Evolutionary conservation across 2,797 vertebrate species (phyloP), one percentile per base, ranked within the genome.

Genomic region (Sparidentex hasta): DNA sequence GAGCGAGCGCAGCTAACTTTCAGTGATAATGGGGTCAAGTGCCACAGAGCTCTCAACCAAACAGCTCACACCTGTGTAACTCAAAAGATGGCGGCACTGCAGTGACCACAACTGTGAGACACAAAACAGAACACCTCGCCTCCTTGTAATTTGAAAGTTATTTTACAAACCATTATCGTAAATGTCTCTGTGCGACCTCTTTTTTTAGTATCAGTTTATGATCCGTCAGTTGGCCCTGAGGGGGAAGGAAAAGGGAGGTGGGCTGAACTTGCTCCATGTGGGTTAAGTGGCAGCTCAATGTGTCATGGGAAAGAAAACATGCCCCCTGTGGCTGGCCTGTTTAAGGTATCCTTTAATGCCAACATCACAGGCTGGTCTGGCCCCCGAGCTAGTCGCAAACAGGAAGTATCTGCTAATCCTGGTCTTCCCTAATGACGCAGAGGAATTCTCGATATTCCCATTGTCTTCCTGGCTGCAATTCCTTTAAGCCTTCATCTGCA

Each of bases 271-370:
- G 76, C 52, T 75, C 84, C 38, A 29, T 65, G 68, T 2, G 27
- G 80, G 71, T 84, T 89, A 91, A 93, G 86, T 92, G 93, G 86
- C 93, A 94, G 92, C 88, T 90, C 78, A 21, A 91, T 46, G 92
- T 93, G 94, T 94, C 82, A 88, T 56, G 66, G 86, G 91, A 94
- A 91, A 91, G 84, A 90, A 93, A 94, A 88, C 93, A 94, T 93
- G 74, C 76, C 84, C 84, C 82, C 82, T 7, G 73, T 58, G 76
- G 81, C 75, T 48, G 69, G 82, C 87, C 87, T 92, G 88, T 78
- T 90, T 71, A 83, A 88, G 83, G 80, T 89, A 90, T 75, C 78
- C 84, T 90, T 92, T 90, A 91, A 92, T 87, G 82, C 88, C 87
- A 71, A 92, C 90, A 88, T 92, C 86, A 90, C 87, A 91, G 82